Conservation (phyloP, 1,140 invertebrate genomes). For the Neodiprion fabricii region DNA sequence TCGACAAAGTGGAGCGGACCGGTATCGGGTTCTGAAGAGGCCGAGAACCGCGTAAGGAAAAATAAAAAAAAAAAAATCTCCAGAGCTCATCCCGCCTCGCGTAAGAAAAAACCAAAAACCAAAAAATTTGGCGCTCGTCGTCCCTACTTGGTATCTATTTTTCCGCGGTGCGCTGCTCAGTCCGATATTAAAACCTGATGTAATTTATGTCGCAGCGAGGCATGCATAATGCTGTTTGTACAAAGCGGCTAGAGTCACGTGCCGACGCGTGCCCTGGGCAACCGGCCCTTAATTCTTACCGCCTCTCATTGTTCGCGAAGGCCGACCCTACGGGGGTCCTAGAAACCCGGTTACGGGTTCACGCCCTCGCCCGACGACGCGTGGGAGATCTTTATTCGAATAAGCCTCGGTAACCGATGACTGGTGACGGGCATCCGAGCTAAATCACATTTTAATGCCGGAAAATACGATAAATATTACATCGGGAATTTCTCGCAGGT, state of each 20-base stretch:
- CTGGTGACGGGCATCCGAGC: not conserved
- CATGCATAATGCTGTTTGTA: constrained; percentile 55
- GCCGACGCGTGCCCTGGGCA: constrained; percentile 40
- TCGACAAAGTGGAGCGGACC: too few species aligned
- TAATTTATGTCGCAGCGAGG: constrained; percentile 52
- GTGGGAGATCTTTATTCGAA: constrained; percentile 31
- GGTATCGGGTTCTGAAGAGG: too few species aligned
- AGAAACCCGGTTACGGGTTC: not conserved
- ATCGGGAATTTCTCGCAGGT: not conserved
- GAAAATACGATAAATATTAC: not conserved
- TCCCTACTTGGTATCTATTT: too few species aligned
- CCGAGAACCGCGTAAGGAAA: too few species aligned
- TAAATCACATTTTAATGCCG: not conserved
- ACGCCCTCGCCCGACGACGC: constrained; percentile 11
- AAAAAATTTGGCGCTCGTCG: too few species aligned
- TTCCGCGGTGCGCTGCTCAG: not conserved
- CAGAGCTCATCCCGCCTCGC: too few species aligned
- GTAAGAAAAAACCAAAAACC: too few species aligned
- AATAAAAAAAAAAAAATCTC: too few species aligned
- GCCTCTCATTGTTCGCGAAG: constrained; percentile 19
- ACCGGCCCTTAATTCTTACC: constrained; percentile 38
- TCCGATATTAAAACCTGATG: constrained; percentile 50
- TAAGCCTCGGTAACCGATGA: not conserved
- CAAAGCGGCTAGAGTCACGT: constrained; percentile 46
- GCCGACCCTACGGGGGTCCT: not conserved